Evolutionary conservation across 2,888 invertebrate species (phyloP).

Genomic region (Conus canariensis): DNA sequence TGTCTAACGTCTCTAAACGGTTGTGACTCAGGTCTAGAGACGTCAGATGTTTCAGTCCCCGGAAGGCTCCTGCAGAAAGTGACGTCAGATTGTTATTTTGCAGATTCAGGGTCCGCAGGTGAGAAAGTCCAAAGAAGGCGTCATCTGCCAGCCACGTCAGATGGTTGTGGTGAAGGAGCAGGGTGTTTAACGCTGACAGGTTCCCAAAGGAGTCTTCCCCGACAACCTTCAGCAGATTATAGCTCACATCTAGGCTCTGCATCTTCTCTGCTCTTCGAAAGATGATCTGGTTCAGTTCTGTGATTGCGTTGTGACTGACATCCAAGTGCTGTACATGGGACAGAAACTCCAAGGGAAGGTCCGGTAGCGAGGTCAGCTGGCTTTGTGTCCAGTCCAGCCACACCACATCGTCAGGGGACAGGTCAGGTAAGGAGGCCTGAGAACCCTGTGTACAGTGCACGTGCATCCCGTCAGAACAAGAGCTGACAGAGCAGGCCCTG

Average conservation of each 20-base stretch:
- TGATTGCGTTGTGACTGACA: slow-evolving; percentile 24
- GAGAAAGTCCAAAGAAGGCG: slow-evolving; percentile 1
- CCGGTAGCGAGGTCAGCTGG: neutral
- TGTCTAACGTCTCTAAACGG: neutral
- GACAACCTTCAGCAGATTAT: neutral
- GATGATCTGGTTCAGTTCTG: neutral
- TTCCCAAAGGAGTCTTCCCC: neutral
- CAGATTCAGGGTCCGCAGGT: neutral
- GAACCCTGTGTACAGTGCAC: neutral
- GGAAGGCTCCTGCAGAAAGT: neutral
- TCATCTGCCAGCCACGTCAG: neutral
- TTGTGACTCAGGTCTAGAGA: slow-evolving; percentile 5
- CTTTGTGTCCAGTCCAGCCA: neutral
- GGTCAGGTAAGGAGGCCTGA: slow-evolving; percentile 7
- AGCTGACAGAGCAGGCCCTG: neutral
- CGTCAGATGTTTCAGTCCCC: neutral
- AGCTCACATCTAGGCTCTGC: neutral
- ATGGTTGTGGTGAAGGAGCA: neutral
- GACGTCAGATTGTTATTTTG: neutral
- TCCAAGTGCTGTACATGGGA: neutral
- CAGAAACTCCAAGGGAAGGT: neutral
- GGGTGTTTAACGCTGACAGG: neutral
- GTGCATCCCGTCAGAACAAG: neutral
- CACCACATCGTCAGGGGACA: neutral
- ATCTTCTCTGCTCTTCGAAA: neutral